Base-by-base conservation (phyloP, 2,113 vertebrate genomes). In the Ciconia maguari region DNA sequence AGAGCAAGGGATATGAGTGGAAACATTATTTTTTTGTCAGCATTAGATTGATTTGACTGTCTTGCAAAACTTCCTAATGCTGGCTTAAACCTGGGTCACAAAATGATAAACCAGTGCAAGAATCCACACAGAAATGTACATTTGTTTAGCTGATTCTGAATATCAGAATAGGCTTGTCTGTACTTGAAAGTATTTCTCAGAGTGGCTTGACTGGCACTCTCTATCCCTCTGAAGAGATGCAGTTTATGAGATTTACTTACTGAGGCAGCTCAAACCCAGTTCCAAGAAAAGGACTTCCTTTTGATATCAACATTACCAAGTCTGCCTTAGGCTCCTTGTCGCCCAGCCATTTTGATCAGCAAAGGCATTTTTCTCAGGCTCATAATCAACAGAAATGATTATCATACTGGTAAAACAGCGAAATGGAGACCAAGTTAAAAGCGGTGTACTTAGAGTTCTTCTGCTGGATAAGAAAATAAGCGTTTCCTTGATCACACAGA, bases 341-440 rank as follows among this genome's bases (percentile, higher is more conserved):
- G 66, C 68, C 82, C 44, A 90, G 82, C 34, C 78, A 93, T 96
- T 97, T 94, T 88, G 78, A 93, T 94, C 81, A 88, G 75, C 74
- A 86, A 95, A 91, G 13, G 16, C 15, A 2, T 9, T 11, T 64
- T 71, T 92, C 85, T 66, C 25, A 42, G 36, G 26, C 49, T 88
- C 3, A 9, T 85, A 93, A 94, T 94, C 90, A 93, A 90, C 78
- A 90, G 74, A 88, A 95, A 85, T 85, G 7, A 68, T 96, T 84
- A 84, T 91, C 52, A 48, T 85, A 83, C 58, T 77, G 36, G 51
- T 83, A 88, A 86, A 94, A 83, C 62, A 88, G 80, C 4, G 3
- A 90, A 93, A 90, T 74, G 71, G 78, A 94, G 34, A 76, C 54
- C 22, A 85, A 85, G 57, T 91, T 94, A 83, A 95, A 95, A 94